These are phyloP conservation scores for Glossophaga mutica DNA, from an alignment of 2,797 vertebrate species.

Conservation along the genomic window DNA sequence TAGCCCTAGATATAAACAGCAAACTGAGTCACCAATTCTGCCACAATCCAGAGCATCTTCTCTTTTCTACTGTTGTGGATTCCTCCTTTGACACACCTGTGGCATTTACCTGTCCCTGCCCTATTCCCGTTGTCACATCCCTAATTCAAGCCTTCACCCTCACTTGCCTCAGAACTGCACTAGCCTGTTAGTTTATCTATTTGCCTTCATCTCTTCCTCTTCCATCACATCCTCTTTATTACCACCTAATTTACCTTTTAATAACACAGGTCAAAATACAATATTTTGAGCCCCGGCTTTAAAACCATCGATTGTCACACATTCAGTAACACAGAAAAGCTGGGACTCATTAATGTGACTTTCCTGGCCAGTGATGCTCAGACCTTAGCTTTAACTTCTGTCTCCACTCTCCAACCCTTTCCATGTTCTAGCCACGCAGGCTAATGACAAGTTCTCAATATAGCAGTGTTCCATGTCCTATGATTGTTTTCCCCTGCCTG, in stretches of 20 bases:
- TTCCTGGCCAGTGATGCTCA: neutral
- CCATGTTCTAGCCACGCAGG: neutral
- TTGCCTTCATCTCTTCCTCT: neutral
- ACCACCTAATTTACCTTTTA: neutral
- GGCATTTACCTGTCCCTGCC: neutral
- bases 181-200: neutral
- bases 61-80: neutral
- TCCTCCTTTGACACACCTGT: neutral
- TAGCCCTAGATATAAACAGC: neutral
- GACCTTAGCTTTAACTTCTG: neutral
- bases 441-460: neutral
- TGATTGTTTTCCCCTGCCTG: neutral
- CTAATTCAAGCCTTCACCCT: neutral
- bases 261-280: neutral
- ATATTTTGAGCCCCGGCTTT: neutral
- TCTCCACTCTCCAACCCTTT: neutral
- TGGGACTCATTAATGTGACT: neutral
- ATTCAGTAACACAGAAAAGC: neutral
- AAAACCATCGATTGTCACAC: neutral
- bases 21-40: neutral
- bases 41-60: neutral
- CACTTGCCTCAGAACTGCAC: neutral
- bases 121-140: neutral
- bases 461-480: neutral
- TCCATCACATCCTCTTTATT: neutral